A percentile compares a stretch with the other conserved stretches of the same genome.
These are phyloP conservation scores for Trissonchulus latispiculum DNA, from an alignment of 2,888 invertebrate species.

Conservation along the genomic window DNA sequence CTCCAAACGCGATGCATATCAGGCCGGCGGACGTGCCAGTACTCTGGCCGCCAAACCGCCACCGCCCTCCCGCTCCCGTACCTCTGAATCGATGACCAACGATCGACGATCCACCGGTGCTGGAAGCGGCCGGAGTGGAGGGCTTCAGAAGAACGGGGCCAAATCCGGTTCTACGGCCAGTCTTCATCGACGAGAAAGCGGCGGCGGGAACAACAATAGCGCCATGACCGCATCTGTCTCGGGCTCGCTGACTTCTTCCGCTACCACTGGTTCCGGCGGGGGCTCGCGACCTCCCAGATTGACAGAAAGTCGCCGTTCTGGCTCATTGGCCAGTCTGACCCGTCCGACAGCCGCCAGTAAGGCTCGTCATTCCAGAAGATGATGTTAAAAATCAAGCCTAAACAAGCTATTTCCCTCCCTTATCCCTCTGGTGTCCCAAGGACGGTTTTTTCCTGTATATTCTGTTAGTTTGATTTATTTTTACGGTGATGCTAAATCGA, in stretches of 20 bases:
- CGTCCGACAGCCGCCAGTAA: slow-evolving; percentile 12
- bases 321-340: neutral
- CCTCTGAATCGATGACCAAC: neutral
- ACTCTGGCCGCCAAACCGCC: slow-evolving; percentile 7
- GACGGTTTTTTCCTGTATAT: too few species aligned
- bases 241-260: neutral
- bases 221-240: too few species aligned
- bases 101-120: neutral
- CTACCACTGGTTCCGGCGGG: neutral
- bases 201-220: too few species aligned
- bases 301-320: neutral
- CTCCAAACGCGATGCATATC: too few species aligned
- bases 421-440: too few species aligned
- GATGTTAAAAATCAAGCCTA: too few species aligned
- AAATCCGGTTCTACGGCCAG: neutral
- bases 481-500: too few species aligned
- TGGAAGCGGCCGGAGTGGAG: neutral
- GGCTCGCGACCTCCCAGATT: too few species aligned
- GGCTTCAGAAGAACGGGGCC: neutral
- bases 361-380: too few species aligned
- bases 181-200: neutral
- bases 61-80: neutral
- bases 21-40: neutral
- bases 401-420: too few species aligned
- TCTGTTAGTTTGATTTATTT: too few species aligned